Percentiles rank a stretch among this genome's conserved stretches.
These are phyloP conservation scores for Cebus imitator DNA, from an alignment of 2,113 vertebrate genomes.

Conservation along the genomic window DNA sequence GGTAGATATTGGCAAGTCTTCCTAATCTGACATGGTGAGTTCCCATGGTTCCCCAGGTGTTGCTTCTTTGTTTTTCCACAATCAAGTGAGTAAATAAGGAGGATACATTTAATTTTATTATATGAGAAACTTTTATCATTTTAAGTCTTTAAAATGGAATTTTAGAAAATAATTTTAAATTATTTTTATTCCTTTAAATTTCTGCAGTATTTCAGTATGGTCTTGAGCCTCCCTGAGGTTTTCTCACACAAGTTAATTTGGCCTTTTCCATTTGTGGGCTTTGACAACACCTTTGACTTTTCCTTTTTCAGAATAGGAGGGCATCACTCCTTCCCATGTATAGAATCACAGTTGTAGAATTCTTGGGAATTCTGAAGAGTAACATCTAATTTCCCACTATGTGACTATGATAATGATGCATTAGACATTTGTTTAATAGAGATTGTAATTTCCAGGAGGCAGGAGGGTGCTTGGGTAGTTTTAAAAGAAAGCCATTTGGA, in stretches of 20 bases:
- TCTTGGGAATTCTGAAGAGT: not conserved
- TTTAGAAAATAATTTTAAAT: not conserved
- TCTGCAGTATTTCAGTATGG: not conserved
- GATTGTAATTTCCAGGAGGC: constrained; percentile 32
- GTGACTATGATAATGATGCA: constrained; percentile 12
- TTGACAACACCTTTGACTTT: constrained; percentile 30
- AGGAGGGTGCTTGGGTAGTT: not conserved
- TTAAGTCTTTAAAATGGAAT: constrained; percentile 21
- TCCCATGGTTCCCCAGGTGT: not conserved
- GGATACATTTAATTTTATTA: not conserved
- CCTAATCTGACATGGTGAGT: not conserved
- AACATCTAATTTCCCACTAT: not conserved
- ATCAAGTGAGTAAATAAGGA: not conserved
- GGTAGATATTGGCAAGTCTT: not conserved
- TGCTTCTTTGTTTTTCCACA: not conserved
- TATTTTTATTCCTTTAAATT: constrained; percentile 32
- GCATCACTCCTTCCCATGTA: not conserved
- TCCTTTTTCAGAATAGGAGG: not conserved
- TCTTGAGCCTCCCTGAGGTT: not conserved
- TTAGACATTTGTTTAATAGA: constrained; percentile 25
- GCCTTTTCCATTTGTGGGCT: not conserved
- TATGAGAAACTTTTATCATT: not conserved
- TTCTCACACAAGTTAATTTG: constrained; percentile 8
- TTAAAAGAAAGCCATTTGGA: constrained; percentile 11
- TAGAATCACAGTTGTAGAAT: not conserved